A percentile compares a stretch with the other conserved stretches of the same genome.
Evolutionary conservation across 2,888 invertebrate genomes (phyloP).

Genomic region (Leptogaster cylindrica): DNA sequence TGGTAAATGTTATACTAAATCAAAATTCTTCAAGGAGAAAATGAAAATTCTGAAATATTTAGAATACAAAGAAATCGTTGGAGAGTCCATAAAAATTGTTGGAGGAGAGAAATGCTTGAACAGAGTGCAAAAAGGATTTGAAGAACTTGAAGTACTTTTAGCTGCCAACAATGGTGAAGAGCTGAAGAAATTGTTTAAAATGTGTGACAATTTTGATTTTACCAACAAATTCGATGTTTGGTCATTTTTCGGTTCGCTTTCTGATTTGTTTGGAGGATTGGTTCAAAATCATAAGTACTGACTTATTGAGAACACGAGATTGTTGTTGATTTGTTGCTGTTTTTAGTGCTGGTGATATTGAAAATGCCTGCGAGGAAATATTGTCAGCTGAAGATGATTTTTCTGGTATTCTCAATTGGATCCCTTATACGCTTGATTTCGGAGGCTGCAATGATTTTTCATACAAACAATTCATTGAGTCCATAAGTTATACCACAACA

Average conservation of each 20-base stretch:
- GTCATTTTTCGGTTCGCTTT: slow-evolving; percentile 56
- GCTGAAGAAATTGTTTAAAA: slow-evolving; percentile 54
- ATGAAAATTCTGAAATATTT: neutral
- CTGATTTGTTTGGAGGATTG: slow-evolving; percentile 54
- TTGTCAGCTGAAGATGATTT: slow-evolving; percentile 54
- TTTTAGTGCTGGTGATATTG: slow-evolving; percentile 54
- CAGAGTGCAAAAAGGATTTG: slow-evolving; percentile 56
- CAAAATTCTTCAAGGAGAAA: slow-evolving; percentile 46
- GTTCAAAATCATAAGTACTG: slow-evolving; percentile 56
- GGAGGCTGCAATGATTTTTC: slow-evolving; percentile 53
- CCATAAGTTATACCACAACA: slow-evolving; percentile 49
- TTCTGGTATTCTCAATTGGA: slow-evolving; percentile 52
- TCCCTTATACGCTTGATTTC: slow-evolving; percentile 48
- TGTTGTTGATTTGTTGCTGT: too few species aligned
- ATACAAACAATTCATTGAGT: slow-evolving; percentile 51
- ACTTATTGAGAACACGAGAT: too few species aligned
- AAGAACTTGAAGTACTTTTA: slow-evolving; percentile 55
- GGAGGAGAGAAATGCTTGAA: slow-evolving; percentile 56
- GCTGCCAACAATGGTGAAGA: slow-evolving; percentile 52
- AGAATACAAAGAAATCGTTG: slow-evolving; percentile 60
- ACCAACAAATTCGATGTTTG: slow-evolving; percentile 56
- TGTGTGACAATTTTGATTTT: slow-evolving; percentile 56
- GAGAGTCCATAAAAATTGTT: slow-evolving; percentile 55
- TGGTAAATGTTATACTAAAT: neutral
- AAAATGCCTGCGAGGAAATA: slow-evolving; percentile 52